These are phyloP conservation scores for Vulpes lagopus DNA, from an alignment of 2,113 vertebrate species.

Conservation along the genomic window DNA sequence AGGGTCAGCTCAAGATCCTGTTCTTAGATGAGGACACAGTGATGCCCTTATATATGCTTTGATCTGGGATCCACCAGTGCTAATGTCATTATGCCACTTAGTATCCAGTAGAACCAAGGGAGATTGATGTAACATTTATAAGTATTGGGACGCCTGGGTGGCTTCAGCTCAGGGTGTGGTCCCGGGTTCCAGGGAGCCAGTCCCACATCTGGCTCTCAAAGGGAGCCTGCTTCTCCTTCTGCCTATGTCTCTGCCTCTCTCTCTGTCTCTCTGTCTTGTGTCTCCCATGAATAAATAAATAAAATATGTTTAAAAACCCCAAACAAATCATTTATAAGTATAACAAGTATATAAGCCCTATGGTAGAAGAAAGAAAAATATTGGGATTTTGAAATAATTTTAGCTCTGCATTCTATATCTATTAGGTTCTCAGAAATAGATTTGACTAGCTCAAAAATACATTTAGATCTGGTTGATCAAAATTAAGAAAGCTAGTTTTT, in stretches of 20 bases:
- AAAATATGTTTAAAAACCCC: too few species aligned
- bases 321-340: neutral
- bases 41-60: accelerated
- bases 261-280: too few species aligned
- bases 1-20: neutral
- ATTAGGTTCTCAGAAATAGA: neutral
- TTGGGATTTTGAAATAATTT: neutral
- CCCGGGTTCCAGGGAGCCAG: too few species aligned
- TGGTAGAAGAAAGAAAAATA: neutral
- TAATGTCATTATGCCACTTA: neutral
- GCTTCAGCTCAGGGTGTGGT: too few species aligned
- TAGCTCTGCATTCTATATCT: neutral
- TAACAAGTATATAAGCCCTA: neutral
- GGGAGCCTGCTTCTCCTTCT: too few species aligned
- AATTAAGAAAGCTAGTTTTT: neutral
- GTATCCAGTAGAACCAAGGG: neutral
- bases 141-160: neutral
- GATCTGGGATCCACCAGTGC: neutral
- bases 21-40: neutral
- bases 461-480: neutral
- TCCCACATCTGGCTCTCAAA: too few species aligned
- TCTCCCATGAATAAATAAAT: too few species aligned
- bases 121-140: neutral
- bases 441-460: neutral
- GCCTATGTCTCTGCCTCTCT: too few species aligned